A percentile compares a stretch with the other conserved stretches of the same genome.
Evolutionary conservation across 2,797 vertebrate species (phyloP).

Genomic region (Hypotaenidia okinawae): DNA sequence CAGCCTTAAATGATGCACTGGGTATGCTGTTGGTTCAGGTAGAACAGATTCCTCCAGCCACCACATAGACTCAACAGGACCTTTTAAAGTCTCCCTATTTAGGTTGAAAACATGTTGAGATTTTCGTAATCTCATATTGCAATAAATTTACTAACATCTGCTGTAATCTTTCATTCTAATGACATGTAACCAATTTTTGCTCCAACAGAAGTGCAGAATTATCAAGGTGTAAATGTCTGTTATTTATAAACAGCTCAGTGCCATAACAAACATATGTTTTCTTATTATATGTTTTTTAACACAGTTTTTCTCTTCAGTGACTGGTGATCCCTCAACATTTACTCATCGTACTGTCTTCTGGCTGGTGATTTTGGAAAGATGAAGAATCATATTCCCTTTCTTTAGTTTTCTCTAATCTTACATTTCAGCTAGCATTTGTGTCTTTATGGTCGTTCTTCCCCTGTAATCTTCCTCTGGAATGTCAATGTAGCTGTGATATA

Average conservation of each 20-base stretch:
- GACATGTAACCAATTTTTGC: neutral
- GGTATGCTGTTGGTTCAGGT: neutral
- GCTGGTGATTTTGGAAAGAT: neutral
- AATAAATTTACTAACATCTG: neutral
- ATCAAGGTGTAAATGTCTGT: neutral
- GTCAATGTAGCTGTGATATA: neutral
- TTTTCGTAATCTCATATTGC: neutral
- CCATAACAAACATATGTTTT: fast-evolving
- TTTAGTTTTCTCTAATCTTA: neutral
- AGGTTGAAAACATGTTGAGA: neutral
- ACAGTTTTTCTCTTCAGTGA: neutral
- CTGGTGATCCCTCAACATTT: neutral
- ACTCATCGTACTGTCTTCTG: neutral
- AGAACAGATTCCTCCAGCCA: neutral
- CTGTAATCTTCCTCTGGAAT: neutral
- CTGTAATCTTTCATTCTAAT: neutral
- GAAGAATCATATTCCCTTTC: neutral
- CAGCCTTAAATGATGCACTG: neutral
- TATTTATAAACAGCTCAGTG: neutral
- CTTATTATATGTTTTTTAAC: neutral
- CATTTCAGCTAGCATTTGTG: neutral
- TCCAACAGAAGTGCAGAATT: neutral
- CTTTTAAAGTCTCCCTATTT: neutral
- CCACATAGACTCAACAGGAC: fast-evolving
- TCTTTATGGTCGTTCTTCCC: neutral